Base-by-base conservation (phyloP, 2,888 invertebrate genomes). In the Elysia crispata region DNA sequence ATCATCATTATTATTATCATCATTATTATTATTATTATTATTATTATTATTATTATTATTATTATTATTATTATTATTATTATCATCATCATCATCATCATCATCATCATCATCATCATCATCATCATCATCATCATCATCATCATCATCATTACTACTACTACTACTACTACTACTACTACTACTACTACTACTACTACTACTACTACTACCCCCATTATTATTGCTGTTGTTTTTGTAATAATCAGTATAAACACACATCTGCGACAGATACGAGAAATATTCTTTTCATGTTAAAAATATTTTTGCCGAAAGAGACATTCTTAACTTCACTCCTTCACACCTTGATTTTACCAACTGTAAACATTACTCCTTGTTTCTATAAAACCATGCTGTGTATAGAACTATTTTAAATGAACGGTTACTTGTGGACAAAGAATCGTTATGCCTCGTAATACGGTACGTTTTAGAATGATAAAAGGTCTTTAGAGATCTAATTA, bases 21-120 rank as follows among this genome's bases (percentile, higher is more conserved):
- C 54, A 73, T 73, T 28, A 73, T 73, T 28, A 73, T 73, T 28
- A 73, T 73, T 28, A 73, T 57, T 23, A 75, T 57, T 1, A 75
- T 57, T 1, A 75, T 57, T 1, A 75, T 57, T 1, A 75, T 57
- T 31, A 75, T 54, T 23, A 75, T 54, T 30, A 75, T 30, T 23
- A 60, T 28, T 18, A 75, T 57, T 30, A 75, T 28, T 20, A 60
- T 25, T 23, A 75, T 28, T 30, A 75, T 30, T 18, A 75, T 28
- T 18, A 69, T n/a, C 0, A 69, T n/a, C 30, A 1, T n/a, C 3
- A 28, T n/a, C 30, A 28, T n/a, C 3, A 1, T 20, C 30, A 28
- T n/a, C 30, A 28, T 31, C 30, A 69, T 23, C 64, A 64, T 23
- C 64, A 64, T 67, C 67, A 25, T 67, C 23, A 67, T 25, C 25